Evolutionary conservation across 92 coral and sea anemone species (phyloP), one percentile per base, ranked within the genome.

Genomic region (Palythoa grandis): DNA sequence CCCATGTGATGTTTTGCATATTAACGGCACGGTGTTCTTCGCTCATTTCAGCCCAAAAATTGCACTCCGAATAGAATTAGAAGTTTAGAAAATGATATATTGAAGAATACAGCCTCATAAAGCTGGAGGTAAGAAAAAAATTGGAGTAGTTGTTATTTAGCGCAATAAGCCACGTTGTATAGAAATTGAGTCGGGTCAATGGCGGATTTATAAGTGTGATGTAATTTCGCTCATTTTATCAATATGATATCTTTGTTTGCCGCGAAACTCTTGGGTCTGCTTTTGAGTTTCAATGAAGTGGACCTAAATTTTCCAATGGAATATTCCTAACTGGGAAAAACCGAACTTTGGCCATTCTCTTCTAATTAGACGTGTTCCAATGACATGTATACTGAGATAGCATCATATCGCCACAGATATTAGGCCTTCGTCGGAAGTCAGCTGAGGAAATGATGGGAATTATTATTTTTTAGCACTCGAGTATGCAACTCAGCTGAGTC

Each of bases 1-100:
- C 74, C 85, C 85, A 80, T 80, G 85, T 80, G 85, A 80, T 80
- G 56, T 66, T 80, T 80, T 80, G 85, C 85, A 80, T 80, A 80
- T 80, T 80, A 80, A 80, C 85, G 85, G 85, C 74, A 80, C 74
- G 4, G 20, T 80, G 48, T 80, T 67, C 74, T 78, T 67, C 75
- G 74, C 85, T 67, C 43, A 74, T 80, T 80, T 80, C 85, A 80
- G 85, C 85, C 66, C 75, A 66, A 25, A 52, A 2, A 20, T 80
- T 80, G 84, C 57, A 19, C 15, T 67, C 38, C 40, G 61, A 66
- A 66, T 43, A 50, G 37, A 57, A 63, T 12, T 29, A 53, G 29
- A 11, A 47, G 12, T 48, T 29, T 16, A 39, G 20, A 79, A 80
- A 80, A 66, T 80, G 85, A 25, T 53, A 80, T 14, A 43, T 50